phyloP scores from a whole-genome alignment of 2,797 vertebrate species.

The Amblyraja radiata region DNA sequence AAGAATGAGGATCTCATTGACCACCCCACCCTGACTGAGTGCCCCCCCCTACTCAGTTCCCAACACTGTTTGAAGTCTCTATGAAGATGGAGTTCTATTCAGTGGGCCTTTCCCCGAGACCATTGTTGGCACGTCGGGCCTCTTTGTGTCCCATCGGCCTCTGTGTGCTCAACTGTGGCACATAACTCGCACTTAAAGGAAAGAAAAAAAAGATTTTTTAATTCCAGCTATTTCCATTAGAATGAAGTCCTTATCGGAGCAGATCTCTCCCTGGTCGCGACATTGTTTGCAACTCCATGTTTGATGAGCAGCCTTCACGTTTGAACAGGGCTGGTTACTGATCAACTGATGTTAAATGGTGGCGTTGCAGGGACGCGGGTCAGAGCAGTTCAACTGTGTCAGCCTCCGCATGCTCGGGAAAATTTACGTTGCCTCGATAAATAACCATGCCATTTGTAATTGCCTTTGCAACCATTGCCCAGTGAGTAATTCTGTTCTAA shows the following conservation, averaged over 20 bases:
- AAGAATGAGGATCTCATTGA: not conserved
- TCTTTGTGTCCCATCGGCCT: too few relatives aligned
- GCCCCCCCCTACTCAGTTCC: not conserved
- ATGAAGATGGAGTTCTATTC: not conserved
- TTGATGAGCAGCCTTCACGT: not conserved
- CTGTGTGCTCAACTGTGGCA: not conserved
- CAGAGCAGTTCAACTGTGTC: slow-evolving; percentile 20
- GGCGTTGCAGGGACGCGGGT: slow-evolving; percentile 11
- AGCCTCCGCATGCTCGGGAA: not conserved
- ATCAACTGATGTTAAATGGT: slow-evolving; percentile 36
- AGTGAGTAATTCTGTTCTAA: slow-evolving; percentile 2
- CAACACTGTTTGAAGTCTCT: not conserved
- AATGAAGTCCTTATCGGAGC: not conserved
- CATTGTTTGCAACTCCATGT: not conserved
- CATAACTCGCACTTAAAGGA: not conserved
- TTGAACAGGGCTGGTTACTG: slow-evolving; percentile 8
- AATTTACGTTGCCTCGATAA: not conserved
- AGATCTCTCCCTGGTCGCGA: not conserved
- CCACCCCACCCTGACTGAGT: not conserved
- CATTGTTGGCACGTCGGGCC: not conserved
- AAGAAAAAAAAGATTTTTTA: not conserved
- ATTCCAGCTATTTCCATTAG: not conserved
- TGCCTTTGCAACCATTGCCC: not conserved
- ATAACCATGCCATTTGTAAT: not conserved
- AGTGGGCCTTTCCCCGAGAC: too few relatives aligned